Evolutionary conservation across 2,113 vertebrate species (phyloP), one percentile per base, ranked within the genome.

Genomic region (Labeo rohita): DNA sequence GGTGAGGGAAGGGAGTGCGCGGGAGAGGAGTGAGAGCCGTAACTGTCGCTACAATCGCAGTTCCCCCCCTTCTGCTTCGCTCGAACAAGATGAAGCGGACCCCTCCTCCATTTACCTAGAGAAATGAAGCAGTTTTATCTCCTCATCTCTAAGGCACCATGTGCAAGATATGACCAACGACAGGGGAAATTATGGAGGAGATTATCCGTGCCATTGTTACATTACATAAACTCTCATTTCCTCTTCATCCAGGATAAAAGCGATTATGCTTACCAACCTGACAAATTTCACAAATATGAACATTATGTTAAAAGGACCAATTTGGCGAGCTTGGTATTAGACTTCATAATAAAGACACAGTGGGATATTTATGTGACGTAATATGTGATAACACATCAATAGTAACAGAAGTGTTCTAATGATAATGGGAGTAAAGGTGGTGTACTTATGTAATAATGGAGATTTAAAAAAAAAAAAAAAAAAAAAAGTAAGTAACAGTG

Each of bases 21-120:
- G 72, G 83, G 45, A 28, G 78, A 50, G n/a, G 47, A n/a, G 36
- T 50, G 73, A 8, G 84, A 36, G 63, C 21, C 34, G 45, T 28
- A 39, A 65, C 59, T 84, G 66, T 65, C 5, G 23, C 9, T 54
- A 49, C 50, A n/a, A 82, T n/a, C 28, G 28, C 45, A 34, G 47
- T 68, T 0, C 65, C 21, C 21, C 11, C 18, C 43, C 68, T 52
- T 50, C 47, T 54, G 36, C 21, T 39, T 36, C 80, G 8, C 39
- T 68, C 3, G 10, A 63, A 65, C 52, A 49, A 59, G 63, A 82
- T 50, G 80, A 82, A 68, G 45, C 45, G 11, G 45, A 82, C 80
- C 80, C 81, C 81, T 73, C 81, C 66, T 56, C 65, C 50, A 73
- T 73, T 83, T 83, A 83, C 81, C 81, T 72, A 83, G 81, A 61